Evolutionary conservation across 2,113 vertebrate genomes (phyloP), one percentile per base, ranked within the genome.

Genomic region (Platanista minor): DNA sequence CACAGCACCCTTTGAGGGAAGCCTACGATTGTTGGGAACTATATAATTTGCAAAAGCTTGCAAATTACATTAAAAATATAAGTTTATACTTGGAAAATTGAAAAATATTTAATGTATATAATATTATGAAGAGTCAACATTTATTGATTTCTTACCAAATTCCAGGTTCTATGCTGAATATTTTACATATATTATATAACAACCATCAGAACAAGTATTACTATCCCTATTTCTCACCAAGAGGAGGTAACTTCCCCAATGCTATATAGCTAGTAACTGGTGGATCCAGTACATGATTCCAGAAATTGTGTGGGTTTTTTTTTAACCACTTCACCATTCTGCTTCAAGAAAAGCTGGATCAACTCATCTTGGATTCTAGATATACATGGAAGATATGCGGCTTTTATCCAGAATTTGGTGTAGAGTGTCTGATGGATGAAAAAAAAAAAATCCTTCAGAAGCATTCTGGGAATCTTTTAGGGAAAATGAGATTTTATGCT

Each of bases 11-110:
- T 8, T 10, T 31, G 25, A 25, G 84, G 43, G 29, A 62, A 75
- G 57, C 78, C 89, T 59, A 81, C 21, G 91, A 71, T 71, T 75
- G 29, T 27, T 94, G 46, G 9, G 3, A 80, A 18, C 71, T 49
- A 90, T 18, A 31, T 49, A 86, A 95, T 94, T 94, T 94, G 8
- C 59, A 82, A 69, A 59, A 41, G 13, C 11, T 94, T 97, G 33
- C 36, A 91, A 74, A 41, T 81, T 61, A 86, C 39, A 64, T 67
- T 66, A 46, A 54, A 84, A 62, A 61, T n/a, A 39, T 52, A 39
- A 20, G 29, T 27, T 87, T 69, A 83, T 54, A 88, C 54, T 64
- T 91, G 33, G 25, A 90, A 92, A 90, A 90, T 17, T 64, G 43
- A 87, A 67, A 92, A 90, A 59, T 64, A 88, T 33, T 84, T 69